Conservation (phyloP, 2,797 vertebrate genomes). For the Periparus ater region DNA sequence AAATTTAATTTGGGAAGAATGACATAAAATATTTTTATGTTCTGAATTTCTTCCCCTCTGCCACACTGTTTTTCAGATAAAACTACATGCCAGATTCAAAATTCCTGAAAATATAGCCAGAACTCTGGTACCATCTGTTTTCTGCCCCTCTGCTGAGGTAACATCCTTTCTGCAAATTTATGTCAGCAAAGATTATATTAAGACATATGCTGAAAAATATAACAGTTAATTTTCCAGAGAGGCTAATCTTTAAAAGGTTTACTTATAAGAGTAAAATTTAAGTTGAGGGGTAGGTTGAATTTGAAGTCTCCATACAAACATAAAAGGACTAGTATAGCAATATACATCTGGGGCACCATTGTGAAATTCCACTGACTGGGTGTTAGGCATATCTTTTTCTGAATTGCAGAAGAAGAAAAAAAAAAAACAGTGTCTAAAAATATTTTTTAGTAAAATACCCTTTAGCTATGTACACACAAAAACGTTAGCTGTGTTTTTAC, state of each 20-base stretch:
- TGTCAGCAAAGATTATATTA: slow-evolving; percentile 10
- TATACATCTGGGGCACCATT: neutral
- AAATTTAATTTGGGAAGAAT: neutral
- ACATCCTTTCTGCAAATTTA: neutral
- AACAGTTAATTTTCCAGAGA: neutral
- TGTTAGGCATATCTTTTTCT: neutral
- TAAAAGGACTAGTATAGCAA: neutral
- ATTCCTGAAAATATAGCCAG: slow-evolving; percentile 16
- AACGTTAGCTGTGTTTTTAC: neutral
- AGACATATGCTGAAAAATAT: neutral
- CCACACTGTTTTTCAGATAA: neutral
- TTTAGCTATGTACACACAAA: neutral
- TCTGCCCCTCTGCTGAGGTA: neutral
- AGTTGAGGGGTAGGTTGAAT: neutral
- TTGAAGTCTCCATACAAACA: neutral
- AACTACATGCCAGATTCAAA: neutral
- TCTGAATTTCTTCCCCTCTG: neutral
- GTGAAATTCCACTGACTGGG: neutral
- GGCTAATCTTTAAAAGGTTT: neutral
- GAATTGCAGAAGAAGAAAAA: neutral
- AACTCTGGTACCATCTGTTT: neutral
- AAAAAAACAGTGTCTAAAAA: neutral
- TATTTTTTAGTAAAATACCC: neutral
- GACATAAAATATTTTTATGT: neutral
- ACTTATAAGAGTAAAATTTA: neutral